These are phyloP conservation scores for Mellilla xanthometata DNA, from an alignment of 2,888 invertebrate species.

Conservation along the genomic window DNA sequence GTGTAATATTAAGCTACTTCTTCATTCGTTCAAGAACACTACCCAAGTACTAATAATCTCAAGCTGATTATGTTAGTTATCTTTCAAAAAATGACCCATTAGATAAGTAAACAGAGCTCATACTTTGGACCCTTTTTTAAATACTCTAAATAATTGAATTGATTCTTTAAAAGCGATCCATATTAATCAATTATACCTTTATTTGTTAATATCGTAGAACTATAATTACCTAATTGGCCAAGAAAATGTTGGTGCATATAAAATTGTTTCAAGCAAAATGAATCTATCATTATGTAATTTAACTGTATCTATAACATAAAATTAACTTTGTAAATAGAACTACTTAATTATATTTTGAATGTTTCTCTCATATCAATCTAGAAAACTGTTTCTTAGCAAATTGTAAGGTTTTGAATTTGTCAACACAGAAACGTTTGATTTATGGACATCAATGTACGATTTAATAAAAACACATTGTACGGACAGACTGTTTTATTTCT, in stretches of 20 bases:
- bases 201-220: too few species aligned
- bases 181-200: too few species aligned
- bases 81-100: too few species aligned
- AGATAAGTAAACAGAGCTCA: too few species aligned
- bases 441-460: constrained; percentile 74
- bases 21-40: too few species aligned
- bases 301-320: constrained; percentile 50
- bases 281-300: constrained; percentile 50
- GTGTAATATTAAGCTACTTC: too few species aligned
- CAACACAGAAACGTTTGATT: constrained; percentile 71
- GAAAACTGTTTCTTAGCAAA: constrained; percentile 74
- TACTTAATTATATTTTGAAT: constrained; percentile 73
- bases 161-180: too few species aligned
- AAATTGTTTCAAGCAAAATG: constrained; percentile 52
- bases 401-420: constrained; percentile 68
- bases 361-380: constrained; percentile 80
- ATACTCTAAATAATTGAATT: too few species aligned
- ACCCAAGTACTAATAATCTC: too few species aligned
- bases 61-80: too few species aligned
- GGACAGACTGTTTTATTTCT: constrained; percentile 32
- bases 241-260: constrained; percentile 53
- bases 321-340: constrained; percentile 68
- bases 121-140: too few species aligned
- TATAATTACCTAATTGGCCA: constrained; percentile 49
- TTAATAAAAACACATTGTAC: constrained; percentile 78